Percentiles rank a stretch among this genome's conserved stretches.
phyloP scores from a whole-genome alignment of 2,888 invertebrate species.

The Augochlorella aurata region DNA sequence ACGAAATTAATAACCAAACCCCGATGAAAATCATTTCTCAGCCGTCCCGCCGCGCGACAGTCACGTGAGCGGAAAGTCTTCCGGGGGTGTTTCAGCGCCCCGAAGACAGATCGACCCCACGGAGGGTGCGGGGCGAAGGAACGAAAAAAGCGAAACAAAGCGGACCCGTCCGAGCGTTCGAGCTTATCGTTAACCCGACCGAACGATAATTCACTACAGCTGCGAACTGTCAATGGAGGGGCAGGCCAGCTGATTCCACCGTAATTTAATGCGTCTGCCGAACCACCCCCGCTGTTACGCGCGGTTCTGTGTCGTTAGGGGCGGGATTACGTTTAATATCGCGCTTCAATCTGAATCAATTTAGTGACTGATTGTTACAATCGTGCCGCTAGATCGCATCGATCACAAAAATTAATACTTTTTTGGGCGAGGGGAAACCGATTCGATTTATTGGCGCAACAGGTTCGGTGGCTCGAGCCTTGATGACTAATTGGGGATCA shows the following conservation, averaged over 20 bases:
- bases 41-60: background rate
- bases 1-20: slow-evolving; percentile 37
- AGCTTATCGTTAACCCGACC: slow-evolving; percentile 49
- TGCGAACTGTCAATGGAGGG: slow-evolving; percentile 61
- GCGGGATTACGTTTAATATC: slow-evolving; percentile 27
- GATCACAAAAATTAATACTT: background rate
- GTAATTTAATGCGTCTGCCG: slow-evolving; percentile 67
- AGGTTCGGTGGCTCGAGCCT: background rate
- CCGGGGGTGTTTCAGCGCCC: slow-evolving; percentile 19
- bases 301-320: slow-evolving; percentile 55
- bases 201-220: slow-evolving; percentile 65
- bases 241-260: slow-evolving; percentile 58
- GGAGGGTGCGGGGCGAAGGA: slow-evolving; percentile 21
- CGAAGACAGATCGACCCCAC: slow-evolving; percentile 44
- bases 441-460: background rate
- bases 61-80: slow-evolving; percentile 32
- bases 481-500: slow-evolving; percentile 3
- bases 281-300: slow-evolving; percentile 62
- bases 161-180: slow-evolving; percentile 19
- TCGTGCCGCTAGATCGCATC: background rate
- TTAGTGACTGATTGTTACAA: background rate
- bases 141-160: slow-evolving; percentile 18
- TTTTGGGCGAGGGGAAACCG: background rate
- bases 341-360: slow-evolving; percentile 1
- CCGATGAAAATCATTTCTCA: slow-evolving; percentile 36